Conservation (phyloP, 2,797 vertebrate genomes). For the Pteronotus mesoamericanus region DNA sequence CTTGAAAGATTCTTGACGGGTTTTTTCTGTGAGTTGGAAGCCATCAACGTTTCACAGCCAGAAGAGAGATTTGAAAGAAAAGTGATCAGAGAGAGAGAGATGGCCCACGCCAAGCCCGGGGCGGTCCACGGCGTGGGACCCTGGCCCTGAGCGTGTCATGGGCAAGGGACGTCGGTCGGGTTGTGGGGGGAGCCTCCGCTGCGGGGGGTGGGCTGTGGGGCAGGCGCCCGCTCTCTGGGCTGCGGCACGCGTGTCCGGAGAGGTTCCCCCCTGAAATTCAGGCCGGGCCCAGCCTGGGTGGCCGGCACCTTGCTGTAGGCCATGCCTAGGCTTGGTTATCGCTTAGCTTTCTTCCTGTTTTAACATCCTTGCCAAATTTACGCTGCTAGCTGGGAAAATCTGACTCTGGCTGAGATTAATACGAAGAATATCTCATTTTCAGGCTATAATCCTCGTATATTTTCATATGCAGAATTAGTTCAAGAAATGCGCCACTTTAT, state of each 20-base stretch:
- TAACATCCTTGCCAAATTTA: background rate
- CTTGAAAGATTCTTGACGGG: background rate
- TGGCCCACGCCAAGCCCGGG: too few species aligned
- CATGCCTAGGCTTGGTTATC: rapidly evolving
- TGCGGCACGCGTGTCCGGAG: too few species aligned
- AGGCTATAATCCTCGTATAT: background rate
- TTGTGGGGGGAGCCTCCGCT: rapidly evolving
- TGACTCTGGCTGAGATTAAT: background rate
- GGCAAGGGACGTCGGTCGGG: rapidly evolving
- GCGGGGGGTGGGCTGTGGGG: rapidly evolving
- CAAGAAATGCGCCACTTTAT: background rate
- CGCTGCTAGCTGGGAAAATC: background rate
- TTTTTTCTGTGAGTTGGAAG: background rate
- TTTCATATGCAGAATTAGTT: background rate
- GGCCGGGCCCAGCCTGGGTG: background rate
- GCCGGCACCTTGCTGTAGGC: background rate
- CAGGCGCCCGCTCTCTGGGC: rapidly evolving
- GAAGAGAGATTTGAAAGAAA: background rate
- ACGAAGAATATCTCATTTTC: background rate
- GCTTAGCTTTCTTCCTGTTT: background rate
- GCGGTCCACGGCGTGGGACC: rapidly evolving
- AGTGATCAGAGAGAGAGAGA: background rate
- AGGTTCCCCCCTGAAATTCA: too few species aligned
- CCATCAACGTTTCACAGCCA: background rate
- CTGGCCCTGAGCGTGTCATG: background rate